Percentiles rank a stretch among this genome's conserved stretches.
These are phyloP conservation scores for Plotosus lineatus DNA, from an alignment of 2,113 vertebrate genomes.

Conservation along the genomic window DNA sequence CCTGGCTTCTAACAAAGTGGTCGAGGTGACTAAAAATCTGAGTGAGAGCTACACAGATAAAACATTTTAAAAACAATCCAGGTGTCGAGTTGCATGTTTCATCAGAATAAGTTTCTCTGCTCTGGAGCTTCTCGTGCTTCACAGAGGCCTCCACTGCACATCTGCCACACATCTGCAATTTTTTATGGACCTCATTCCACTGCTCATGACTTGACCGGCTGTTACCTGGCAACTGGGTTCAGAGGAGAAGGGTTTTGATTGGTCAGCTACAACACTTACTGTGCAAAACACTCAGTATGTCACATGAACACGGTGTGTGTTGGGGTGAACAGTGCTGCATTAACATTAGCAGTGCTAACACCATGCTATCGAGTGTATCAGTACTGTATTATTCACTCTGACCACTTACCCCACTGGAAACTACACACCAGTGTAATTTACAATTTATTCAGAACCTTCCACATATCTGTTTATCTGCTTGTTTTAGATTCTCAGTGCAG, in stretches of 20 bases:
- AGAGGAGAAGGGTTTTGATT: constrained; percentile 32
- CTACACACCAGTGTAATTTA: background rate
- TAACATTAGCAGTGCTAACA: too few species aligned
- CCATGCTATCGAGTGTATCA: background rate
- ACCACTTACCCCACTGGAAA: background rate
- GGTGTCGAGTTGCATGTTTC: constrained; percentile 27
- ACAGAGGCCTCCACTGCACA: constrained; percentile 35
- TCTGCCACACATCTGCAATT: constrained; percentile 54
- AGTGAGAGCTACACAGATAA: background rate
- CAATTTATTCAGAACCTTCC: background rate
- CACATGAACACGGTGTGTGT: constrained; percentile 16
- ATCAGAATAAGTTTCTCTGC: constrained; percentile 22
- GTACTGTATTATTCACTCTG: background rate
- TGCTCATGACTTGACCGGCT: constrained; percentile 36
- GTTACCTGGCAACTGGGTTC: constrained; percentile 46
- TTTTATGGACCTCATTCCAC: constrained; percentile 46
- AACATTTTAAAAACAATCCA: background rate
- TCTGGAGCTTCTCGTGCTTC: constrained; percentile 33
- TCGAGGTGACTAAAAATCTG: background rate
- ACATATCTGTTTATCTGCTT: background rate
- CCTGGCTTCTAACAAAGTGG: background rate
- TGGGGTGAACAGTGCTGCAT: constrained; percentile 1
- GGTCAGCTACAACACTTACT: background rate
- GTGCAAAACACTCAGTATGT: constrained; percentile 17
- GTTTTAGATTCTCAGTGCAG: background rate